Base-by-base conservation (phyloP, 2,113 vertebrate species). In the Coryphaenoides rupestris region DNA sequence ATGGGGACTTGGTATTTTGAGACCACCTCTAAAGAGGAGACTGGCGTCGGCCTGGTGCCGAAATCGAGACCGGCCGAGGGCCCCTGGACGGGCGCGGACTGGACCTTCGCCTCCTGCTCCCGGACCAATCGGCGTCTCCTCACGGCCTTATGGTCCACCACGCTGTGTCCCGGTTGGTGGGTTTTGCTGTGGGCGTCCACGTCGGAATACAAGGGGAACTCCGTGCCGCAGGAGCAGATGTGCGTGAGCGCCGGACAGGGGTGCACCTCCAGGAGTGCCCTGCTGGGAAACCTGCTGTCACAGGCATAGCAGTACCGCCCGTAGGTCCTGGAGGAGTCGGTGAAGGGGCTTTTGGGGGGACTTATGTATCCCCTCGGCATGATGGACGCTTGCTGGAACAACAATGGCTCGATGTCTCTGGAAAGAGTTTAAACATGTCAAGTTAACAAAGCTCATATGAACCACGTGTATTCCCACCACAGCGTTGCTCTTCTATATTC, bases 191-290 rank as follows among this genome's bases (percentile, higher is more conserved):
- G 88, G 16, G 60, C 59, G 47, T 73, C 47, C 87, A 90, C 86
- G 60, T 80, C 71, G 3, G 5, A 40, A 58, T 90, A 90, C 1
- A 63, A 21, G 0, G 74, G 58, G 57, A 88, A 90, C 66, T 86
- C 87, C 0, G 81, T 84, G 21, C 88, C 88, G 58, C 88, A 90
- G 21, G 86, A 84, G 79, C 88, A 90, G 65, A 90, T 89, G 79
- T 67, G 75, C 55, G 65, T 80, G 0, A 74, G 62, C 3, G 70
- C 73, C 2, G 85, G 61, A 58, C 88, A 90, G 1, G 40, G 0
- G 3, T 90, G 88, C 6, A 86, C 77, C 54, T 90, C 86, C 16
- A 88, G 53, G 54, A 54, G 74, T 58, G 5, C 63, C 12, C 72
- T 75, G 54, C 74, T 75, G 1, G 80, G 68, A 73, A 89, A 90